Evolutionary conservation across 2,888 invertebrate species (phyloP), one percentile per base, ranked within the genome.

Genomic region (Trichogramma evanescens): DNA sequence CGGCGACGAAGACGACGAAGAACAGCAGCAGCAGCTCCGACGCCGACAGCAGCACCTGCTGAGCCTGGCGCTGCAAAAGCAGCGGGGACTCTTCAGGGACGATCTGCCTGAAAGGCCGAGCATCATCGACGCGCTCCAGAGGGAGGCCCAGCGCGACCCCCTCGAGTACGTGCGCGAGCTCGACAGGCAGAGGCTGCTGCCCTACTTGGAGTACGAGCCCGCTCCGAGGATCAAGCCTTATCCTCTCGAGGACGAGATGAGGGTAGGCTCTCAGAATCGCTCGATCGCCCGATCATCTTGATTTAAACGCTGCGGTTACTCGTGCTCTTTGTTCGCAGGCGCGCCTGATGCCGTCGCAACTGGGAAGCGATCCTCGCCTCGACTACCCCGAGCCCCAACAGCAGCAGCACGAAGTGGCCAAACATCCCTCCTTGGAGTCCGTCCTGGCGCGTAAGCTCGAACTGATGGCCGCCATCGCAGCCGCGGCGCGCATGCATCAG

Each of bases 361-460:
- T 51, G 42, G 58, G 10, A 44, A 59, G 49, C 41, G 58, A 62
- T 13, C 64, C 59, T 3, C 6, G 57, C 13, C 53, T 62, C 6
- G 64, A 64, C 55, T 64, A 62, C 9, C 64, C 64, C 26, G 64
- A 64, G 51, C 50, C 58, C 26, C 61, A 55, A 7, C 49, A 54
- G 56, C 54, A 10, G 7, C 58, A 56, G 9, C 26, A 26, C 26
- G 26, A 26, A 26, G 26, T 26, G 26, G 26, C 26, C 26, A 26
- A 26, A 26, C 26, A 26, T 26, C 26, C 26, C 26, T 26, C 26
- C 26, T 26, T 26, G 26, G 26, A 26, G 26, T 26, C 26, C 26
- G 26, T 26, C 26, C 26, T 26, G 26, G 26, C 26, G 26, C 26
- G 26, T 26, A 26, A 26, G 26, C 26, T 26, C 26, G 26, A 26